Base-by-base conservation (phyloP, 2,797 vertebrate genomes). In the Spondyliosoma cantharus region DNA sequence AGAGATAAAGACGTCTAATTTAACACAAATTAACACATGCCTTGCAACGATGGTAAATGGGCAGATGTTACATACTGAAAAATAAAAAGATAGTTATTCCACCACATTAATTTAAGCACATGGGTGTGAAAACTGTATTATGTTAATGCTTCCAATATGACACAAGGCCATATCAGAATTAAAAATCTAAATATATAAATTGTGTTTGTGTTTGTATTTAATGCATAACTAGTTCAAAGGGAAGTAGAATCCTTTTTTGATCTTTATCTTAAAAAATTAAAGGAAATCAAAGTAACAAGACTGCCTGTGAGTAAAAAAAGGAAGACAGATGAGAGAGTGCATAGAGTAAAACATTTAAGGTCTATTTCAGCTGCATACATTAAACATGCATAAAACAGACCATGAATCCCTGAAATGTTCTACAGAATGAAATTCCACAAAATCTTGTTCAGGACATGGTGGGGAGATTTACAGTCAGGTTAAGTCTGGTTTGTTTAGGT, bases 221-320 rank as follows among this genome's bases (percentile, higher is more conserved):
- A 74, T 86, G 62, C 61, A 25, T 72, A 76, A 85, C 19, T 16
- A 71, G 67, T 81, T 90, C 82, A 65, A 84, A 78, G 76, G 69
- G 59, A 54, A 76, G 13, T 53, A 62, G 20, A 80, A 58, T 7
- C 6, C 15, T 25, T 71, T 27, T 49, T 3, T 2, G 56, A 20
- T 60, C 19, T 53, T 66, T 67, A 24, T 75, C 74, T 73, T 76
- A 68, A 42, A 24, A 37, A 43, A 77, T 65, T 29, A 76, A 52
- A 77, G 56, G 61, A 73, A 86, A 90, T 90, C 69, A 87, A 86
- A 86, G 76, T 58, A 76, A 74, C 60, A 66, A 76, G 78, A 60
- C 27, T 63, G 62, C 45, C 54, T 75, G 29, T 46, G 49, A 84
- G 79, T 80, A 78, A 42, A 75, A 29, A 79, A 74, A 83, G 37